Base-by-base conservation (phyloP, 1,140 invertebrate species). In the Scaptomyza graminum region DNA sequence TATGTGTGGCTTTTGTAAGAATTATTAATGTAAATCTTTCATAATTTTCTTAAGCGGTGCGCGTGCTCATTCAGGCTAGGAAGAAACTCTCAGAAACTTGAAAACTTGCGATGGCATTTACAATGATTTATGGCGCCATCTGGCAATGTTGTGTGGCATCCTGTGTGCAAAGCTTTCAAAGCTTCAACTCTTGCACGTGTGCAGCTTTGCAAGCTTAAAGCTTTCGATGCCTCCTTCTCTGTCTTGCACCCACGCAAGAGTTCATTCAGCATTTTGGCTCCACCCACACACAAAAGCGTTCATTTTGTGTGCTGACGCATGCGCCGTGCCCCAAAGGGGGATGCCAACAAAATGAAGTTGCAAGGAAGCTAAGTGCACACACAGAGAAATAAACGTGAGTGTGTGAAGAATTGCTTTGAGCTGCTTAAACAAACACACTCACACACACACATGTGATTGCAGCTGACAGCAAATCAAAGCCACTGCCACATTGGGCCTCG, bases 1-100 rank as follows among this genome's bases (percentile, higher is more conserved):
- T 87, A 87, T 87, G 83, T 87, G 83, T 87, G 83, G 78, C 83
- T 85, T 87, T 88, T 88, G 83, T 83, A 87, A 88, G 83, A 87
- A 87, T 87, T 87, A 87, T 87, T 87, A 87, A 87, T 87, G 82
- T 87, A 87, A 87, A 88, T 87, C 83, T 87, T 87, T 87, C 82
- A 87, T 87, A 87, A 87, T 87, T 85, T 85, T 87, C 83, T 68
- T 88, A 88, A 87, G 83, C 72, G 76, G 83, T 88, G 84, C 79
- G 83, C 83, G 83, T 88, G 83, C 82, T 78, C 71, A 72, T 80
- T 55, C 61, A 49, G 15, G 11, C 31, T 9, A 34, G 8, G 18
- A 15, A 34, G 15, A 8, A n/a, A 34, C 18, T 13, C 18, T 43
- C 55, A 28, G 55, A 9, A 12, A 46, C 13, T 43, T 31, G 25